A percentile compares a stretch with the other conserved stretches of the same genome.
Conservation (phyloP, 2,113 vertebrate species). For the Rhinoderma darwinii region DNA sequence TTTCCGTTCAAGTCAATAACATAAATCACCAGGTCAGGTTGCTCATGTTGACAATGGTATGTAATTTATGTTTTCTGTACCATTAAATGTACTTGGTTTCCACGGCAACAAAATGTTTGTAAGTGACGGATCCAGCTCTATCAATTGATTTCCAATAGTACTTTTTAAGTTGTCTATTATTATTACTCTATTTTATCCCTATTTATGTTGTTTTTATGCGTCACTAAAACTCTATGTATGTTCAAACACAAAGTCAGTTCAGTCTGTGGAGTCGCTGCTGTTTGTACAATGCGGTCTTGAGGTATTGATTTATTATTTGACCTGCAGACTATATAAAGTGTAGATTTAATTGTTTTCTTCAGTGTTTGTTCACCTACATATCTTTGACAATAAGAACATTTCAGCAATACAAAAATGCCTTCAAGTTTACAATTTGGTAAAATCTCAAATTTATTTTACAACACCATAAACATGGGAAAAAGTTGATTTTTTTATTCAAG, state of each 20-base stretch:
- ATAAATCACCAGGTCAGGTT: constrained; percentile 14
- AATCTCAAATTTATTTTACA: constrained; percentile 11
- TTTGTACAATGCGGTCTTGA: constrained; percentile 18
- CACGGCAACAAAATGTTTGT: neutral
- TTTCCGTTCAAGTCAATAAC: neutral
- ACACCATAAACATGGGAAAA: constrained; percentile 13
- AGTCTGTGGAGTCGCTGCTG: constrained; percentile 8
- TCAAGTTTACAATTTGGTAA: constrained; percentile 25
- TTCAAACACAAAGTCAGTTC: neutral
- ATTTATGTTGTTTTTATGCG: constrained; percentile 15
- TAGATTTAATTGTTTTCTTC: constrained; percentile 44
- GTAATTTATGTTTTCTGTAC: constrained; percentile 4
- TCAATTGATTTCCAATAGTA: neutral
- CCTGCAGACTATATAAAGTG: constrained; percentile 21
- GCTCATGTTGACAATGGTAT: neutral
- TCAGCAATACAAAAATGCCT: constrained; percentile 23
- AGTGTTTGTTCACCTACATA: constrained; percentile 23
- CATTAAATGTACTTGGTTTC: neutral
- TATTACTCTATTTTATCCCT: neutral
- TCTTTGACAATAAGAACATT: constrained; percentile 31
- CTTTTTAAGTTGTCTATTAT: neutral
- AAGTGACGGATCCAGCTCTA: neutral
- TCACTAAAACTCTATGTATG: neutral
- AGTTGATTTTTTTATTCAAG: constrained; percentile 19
- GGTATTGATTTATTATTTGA: constrained; percentile 43